Evolutionary conservation across 2,113 vertebrate species (phyloP).

Genomic region (Thalassoma bifasciatum): DNA sequence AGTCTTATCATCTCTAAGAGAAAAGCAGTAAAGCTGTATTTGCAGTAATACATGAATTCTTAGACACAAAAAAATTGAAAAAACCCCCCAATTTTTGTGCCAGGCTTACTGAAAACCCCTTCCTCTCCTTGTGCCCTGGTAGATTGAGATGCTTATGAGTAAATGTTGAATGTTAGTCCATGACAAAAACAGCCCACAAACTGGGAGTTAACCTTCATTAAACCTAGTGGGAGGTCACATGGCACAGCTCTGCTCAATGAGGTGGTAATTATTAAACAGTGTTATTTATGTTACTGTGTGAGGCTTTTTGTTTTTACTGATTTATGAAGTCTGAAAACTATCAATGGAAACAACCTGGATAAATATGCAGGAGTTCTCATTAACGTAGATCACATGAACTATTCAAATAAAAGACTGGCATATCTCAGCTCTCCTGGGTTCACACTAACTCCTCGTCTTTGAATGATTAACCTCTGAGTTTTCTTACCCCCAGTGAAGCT

Average conservation of each 20-base stretch:
- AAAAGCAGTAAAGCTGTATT: too few relatives aligned
- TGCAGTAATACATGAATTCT: too few relatives aligned
- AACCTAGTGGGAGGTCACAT: slow-evolving; percentile 7
- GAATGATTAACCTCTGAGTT: slow-evolving; percentile 67
- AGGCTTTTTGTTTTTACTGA: neutral
- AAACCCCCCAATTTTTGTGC: too few relatives aligned
- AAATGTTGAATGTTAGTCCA: too few relatives aligned
- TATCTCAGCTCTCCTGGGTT: slow-evolving; percentile 17
- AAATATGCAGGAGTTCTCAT: neutral
- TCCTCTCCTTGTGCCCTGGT: too few relatives aligned
- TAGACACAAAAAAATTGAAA: too few relatives aligned
- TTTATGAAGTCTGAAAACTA: neutral
- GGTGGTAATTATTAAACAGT: slow-evolving; percentile 47
- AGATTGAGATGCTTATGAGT: too few relatives aligned
- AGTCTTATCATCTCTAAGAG: too few relatives aligned
- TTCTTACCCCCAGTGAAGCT: slow-evolving; percentile 31
- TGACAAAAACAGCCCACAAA: slow-evolving; percentile 15
- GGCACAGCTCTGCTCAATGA: slow-evolving; percentile 22
- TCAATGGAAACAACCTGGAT: neutral
- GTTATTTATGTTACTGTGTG: slow-evolving; percentile 4
- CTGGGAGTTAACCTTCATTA: slow-evolving; percentile 26
- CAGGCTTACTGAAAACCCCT: too few relatives aligned
- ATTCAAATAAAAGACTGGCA: neutral
- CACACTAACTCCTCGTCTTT: slow-evolving; percentile 35
- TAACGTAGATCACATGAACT: neutral